A percentile compares a stretch with the other conserved stretches of the same genome.
Conservation (phyloP, 1,140 invertebrate genomes). For the Trachymyrmex cornetzi region DNA sequence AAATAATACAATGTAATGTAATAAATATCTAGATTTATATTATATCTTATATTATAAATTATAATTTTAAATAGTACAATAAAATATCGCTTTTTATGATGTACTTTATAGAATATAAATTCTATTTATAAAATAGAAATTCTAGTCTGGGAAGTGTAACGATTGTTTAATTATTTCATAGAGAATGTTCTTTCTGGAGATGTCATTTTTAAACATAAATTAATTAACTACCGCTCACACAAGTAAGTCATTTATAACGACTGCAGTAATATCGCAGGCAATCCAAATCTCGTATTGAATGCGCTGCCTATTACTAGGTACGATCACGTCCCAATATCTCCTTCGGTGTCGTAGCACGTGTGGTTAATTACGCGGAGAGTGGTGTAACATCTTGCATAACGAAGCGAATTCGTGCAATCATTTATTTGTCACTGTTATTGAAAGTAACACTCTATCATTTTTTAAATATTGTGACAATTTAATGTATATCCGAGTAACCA, state of each 20-base stretch:
- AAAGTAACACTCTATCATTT: background rate
- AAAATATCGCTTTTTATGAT: background rate
- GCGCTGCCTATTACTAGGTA: constrained; percentile 46
- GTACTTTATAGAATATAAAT: background rate
- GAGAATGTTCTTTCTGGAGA: constrained; percentile 31
- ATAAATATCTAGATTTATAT: background rate
- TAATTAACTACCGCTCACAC: constrained; percentile 69
- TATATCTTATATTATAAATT: background rate
- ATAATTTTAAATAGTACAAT: background rate
- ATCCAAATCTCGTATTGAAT: constrained; percentile 65
- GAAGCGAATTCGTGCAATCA: constrained; percentile 17
- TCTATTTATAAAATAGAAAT: background rate
- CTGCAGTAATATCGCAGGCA: constrained; percentile 55
- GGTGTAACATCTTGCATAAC: constrained; percentile 53
- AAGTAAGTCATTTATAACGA: constrained; percentile 66
- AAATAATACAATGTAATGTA: background rate
- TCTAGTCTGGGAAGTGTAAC: background rate
- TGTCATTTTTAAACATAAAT: constrained; percentile 71
- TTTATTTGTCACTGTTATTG: background rate
- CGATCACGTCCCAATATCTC: constrained; percentile 53
- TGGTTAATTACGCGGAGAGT: constrained; percentile 68
- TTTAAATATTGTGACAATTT: background rate
- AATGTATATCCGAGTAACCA: background rate
- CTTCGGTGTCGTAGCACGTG: constrained; percentile 41
- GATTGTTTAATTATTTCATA: constrained; percentile 41